phyloP scores from a whole-genome alignment of 2,888 invertebrate species.

The Dione vanillae region DNA sequence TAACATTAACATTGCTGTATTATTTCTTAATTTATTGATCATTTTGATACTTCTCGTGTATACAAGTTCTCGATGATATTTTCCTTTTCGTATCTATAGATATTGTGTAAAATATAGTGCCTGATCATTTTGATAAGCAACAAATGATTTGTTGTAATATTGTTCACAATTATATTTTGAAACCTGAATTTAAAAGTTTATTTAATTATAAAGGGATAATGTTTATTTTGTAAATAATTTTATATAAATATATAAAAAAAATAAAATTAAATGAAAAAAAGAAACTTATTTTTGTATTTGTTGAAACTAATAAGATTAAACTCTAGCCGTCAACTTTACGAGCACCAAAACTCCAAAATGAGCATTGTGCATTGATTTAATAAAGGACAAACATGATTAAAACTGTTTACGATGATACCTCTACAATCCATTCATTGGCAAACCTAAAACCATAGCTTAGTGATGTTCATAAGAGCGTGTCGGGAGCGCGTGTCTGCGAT shows the following conservation, averaged over 20 bases:
- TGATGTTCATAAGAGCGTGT: constrained; percentile 65
- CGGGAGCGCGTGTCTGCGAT: constrained; percentile 66
- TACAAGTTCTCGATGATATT: neutral
- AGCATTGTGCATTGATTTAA: neutral
- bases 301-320: neutral
- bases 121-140: constrained; percentile 24
- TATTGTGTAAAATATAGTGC: constrained; percentile 16
- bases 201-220: too few relatives aligned
- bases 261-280: too few relatives aligned
- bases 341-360: neutral
- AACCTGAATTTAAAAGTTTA: too few relatives aligned
- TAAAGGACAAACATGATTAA: constrained; percentile 4
- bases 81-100: neutral
- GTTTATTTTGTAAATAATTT: too few relatives aligned
- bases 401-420: constrained; percentile 7
- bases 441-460: constrained; percentile 49
- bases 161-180: neutral
- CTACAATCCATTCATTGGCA: constrained; percentile 34
- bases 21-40: constrained; percentile 75
- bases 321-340: neutral
- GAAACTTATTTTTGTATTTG: too few relatives aligned
- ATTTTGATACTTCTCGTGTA: constrained; percentile 41
- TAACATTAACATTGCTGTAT: constrained; percentile 62
- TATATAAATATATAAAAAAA: too few relatives aligned
- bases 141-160: neutral